These are phyloP conservation scores for Anhinga rufa DNA, from an alignment of 2,113 vertebrate genomes.

Conservation along the genomic window DNA sequence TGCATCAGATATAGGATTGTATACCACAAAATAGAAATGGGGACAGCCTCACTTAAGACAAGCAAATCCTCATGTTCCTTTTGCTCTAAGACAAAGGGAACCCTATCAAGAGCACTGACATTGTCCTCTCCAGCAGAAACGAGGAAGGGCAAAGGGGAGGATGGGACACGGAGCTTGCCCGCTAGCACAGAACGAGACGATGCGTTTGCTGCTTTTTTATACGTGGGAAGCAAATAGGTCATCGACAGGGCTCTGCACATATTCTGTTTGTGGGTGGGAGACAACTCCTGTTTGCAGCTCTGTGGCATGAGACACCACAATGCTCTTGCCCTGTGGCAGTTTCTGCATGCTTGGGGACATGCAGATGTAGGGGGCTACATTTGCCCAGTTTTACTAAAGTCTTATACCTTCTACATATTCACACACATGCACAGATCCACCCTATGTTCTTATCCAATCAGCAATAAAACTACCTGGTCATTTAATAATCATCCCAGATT, in stretches of 20 bases:
- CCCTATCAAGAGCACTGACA: background rate
- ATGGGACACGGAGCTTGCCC: background rate
- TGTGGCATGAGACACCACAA: accelerated
- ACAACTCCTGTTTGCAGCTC: background rate
- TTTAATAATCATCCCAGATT: background rate
- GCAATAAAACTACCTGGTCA: background rate
- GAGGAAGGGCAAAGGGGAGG: background rate
- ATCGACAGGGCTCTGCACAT: too few species aligned
- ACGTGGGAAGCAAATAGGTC: background rate
- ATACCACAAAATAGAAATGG: background rate
- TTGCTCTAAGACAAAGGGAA: background rate
- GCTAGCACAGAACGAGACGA: background rate
- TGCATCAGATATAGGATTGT: background rate
- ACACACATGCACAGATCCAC: background rate
- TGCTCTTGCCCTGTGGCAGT: accelerated
- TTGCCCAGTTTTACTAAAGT: background rate
- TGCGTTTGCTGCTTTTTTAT: background rate
- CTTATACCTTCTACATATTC: background rate
- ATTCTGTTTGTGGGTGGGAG: background rate
- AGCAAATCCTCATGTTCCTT: background rate
- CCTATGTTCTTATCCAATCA: background rate
- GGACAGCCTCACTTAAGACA: background rate
- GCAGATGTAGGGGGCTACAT: background rate
- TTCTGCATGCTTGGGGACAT: background rate
- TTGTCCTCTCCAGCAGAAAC: background rate